A percentile compares a stretch with the other conserved stretches of the same genome.
Conservation (phyloP, 1,140 invertebrate species). For the Cherax quadricarinatus region DNA sequence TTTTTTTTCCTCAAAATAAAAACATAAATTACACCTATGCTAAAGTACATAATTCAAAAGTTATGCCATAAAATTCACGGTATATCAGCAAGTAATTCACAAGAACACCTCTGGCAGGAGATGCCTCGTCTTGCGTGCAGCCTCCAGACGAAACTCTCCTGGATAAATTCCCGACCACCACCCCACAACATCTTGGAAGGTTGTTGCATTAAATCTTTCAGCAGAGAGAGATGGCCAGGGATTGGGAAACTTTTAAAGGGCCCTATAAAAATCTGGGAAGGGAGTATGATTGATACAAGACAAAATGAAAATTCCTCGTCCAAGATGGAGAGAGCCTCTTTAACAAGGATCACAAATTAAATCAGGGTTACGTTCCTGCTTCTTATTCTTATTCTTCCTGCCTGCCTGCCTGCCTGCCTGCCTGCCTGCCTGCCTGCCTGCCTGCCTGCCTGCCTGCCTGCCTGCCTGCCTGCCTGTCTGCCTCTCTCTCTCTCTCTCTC, state of each 20-base stretch:
- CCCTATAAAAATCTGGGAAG: conserved; percentile 41
- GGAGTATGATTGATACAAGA: conserved; percentile 54
- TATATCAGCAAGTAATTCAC: no score
- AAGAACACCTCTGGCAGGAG: no score
- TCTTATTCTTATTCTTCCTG: neutral
- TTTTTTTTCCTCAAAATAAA: no score
- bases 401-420: neutral
- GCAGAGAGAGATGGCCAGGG: conserved; percentile 63
- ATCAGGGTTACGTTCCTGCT: conserved; percentile 4
- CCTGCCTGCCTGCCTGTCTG: neutral
- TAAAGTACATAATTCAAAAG: no score
- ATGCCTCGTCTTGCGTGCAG: neutral
- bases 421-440: neutral
- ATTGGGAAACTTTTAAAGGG: conserved; percentile 60
- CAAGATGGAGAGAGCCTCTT: conserved; percentile 39
- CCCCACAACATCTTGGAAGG: conserved; percentile 55
- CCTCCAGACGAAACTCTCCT: conserved; percentile 7
- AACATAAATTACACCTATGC: no score
- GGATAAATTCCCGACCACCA: conserved; percentile 41
- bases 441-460: no score
- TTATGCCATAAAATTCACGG: no score
- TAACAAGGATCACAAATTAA: conserved; percentile 51
- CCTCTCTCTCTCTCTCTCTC: neutral
- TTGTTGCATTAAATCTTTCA: conserved; percentile 64
- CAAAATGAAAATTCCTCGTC: conserved; percentile 39